These are phyloP conservation scores for Sinotaia quadrata DNA, from an alignment of 2,888 invertebrate genomes.

Conservation along the genomic window DNA sequence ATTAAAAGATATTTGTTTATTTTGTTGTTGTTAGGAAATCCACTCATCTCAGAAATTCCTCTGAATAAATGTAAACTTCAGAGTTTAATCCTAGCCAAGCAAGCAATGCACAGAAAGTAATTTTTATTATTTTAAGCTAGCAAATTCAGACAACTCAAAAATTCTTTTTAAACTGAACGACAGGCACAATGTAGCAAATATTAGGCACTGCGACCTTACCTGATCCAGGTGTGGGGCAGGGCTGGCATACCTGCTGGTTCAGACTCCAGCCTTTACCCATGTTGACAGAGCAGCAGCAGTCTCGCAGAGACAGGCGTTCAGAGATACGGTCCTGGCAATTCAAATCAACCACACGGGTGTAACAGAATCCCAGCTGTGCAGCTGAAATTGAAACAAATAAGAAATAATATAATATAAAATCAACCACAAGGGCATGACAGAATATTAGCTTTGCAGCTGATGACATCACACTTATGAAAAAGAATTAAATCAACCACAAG, in stretches of 20 bases:
- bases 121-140: no score
- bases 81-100: no score
- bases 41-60: no score
- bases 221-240: slow-evolving; percentile 58
- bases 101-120: no score
- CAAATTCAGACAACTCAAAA: no score
- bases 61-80: no score
- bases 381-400: no score
- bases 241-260: slow-evolving; percentile 52
- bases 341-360: slow-evolving; percentile 44
- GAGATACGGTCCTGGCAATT: slow-evolving; percentile 81
- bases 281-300: slow-evolving; percentile 86
- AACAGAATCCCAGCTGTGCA: slow-evolving; percentile 56
- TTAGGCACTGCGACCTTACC: slow-evolving; percentile 44
- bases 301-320: slow-evolving; percentile 83
- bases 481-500: neutral
- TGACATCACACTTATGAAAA: neutral
- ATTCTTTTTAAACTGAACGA: no score
- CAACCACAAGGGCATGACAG: neutral
- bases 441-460: neutral
- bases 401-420: neutral
- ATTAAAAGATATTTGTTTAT: no score
- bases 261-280: slow-evolving; percentile 89
- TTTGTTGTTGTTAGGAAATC: no score
- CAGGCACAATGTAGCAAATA: no score